These are phyloP conservation scores for Rosalia funebris DNA, from an alignment of 2,888 invertebrate species.

Conservation along the genomic window DNA sequence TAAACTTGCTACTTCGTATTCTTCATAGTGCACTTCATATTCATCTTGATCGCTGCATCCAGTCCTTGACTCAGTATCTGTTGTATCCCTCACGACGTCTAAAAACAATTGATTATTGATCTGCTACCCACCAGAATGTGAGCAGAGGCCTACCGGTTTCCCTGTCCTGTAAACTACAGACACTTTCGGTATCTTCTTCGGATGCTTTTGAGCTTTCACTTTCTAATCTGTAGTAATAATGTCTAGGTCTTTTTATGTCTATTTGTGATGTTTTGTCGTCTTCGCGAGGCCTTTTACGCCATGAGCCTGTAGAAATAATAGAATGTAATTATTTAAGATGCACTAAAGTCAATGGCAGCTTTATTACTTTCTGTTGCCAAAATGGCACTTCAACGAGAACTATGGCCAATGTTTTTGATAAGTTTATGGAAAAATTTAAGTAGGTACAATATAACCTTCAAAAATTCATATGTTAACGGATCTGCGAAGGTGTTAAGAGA, in stretches of 20 bases:
- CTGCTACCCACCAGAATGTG: conserved; percentile 31
- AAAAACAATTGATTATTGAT: conserved; percentile 54
- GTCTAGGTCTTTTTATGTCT: conserved; percentile 43
- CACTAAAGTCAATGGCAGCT: not conserved
- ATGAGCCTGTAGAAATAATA: conserved; percentile 42
- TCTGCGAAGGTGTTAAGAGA: not conserved
- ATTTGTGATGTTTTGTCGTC: conserved; percentile 38
- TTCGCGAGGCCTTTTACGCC: conserved; percentile 45
- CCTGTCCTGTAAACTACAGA: conserved; percentile 72
- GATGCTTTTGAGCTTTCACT: conserved; percentile 62
- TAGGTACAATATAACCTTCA: conserved; percentile 11
- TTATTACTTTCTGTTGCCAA: too few relatives aligned
- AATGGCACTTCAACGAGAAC: too few relatives aligned
- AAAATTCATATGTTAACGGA: not conserved
- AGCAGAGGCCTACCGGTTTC: conserved; percentile 70
- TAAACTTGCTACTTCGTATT: conserved; percentile 66
- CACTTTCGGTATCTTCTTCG: conserved; percentile 67
- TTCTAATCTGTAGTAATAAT: conserved; percentile 58
- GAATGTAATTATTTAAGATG: not conserved
- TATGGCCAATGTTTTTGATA: not conserved
- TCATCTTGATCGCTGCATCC: conserved; percentile 43
- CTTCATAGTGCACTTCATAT: conserved; percentile 50
- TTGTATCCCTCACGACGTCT: conserved; percentile 61
- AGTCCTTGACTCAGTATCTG: conserved; percentile 57
- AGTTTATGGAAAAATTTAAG: not conserved